A percentile compares a stretch with the other conserved stretches of the same genome.
Conservation (phyloP, 2,797 vertebrate genomes). For the Falco naumanni region DNA sequence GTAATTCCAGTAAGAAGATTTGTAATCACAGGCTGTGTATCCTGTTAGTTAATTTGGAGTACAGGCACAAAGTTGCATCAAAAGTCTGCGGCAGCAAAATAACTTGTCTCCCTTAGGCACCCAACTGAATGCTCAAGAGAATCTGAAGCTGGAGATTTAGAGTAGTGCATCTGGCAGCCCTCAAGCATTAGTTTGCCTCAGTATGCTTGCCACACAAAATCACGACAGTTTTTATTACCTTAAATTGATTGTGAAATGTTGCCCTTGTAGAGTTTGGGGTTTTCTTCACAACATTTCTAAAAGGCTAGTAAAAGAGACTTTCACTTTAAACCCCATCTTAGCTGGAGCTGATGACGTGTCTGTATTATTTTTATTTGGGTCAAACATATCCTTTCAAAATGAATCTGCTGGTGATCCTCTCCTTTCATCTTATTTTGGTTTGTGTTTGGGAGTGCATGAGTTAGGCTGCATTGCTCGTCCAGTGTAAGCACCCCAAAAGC, state of each 20-base stretch:
- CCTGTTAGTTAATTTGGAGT: not conserved
- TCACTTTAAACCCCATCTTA: not conserved
- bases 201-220: not conserved
- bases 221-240: not conserved
- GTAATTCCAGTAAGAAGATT: constrained; percentile 25
- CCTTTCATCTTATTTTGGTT: not conserved
- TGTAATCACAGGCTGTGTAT: not conserved
- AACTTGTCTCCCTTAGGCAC: not conserved
- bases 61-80: not conserved
- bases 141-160: not conserved
- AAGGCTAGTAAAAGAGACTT: not conserved
- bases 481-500: not conserved
- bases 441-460: not conserved
- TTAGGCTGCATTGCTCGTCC: not conserved
- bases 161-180: not conserved
- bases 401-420: not conserved
- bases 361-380: not conserved
- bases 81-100: not conserved
- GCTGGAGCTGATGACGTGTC: not conserved
- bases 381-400: not conserved
- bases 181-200: not conserved
- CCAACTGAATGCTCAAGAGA: not conserved
- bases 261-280: not conserved
- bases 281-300: not conserved
- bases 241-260: not conserved